Conservation (phyloP, 1,140 invertebrate genomes). For the Pemphigus obesinymphae region DNA sequence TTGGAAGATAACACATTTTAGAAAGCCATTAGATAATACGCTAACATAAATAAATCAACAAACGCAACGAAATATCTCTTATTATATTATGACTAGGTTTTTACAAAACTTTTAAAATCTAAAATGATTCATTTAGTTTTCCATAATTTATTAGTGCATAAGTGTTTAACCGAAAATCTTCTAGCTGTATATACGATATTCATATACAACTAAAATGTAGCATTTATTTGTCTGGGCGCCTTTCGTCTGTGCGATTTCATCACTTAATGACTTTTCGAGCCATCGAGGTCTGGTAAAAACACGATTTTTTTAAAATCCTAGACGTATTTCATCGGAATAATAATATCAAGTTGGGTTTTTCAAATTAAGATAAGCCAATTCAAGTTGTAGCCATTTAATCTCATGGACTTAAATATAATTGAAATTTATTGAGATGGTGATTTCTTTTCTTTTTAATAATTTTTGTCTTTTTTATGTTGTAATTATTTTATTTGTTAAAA, state of each 20-base stretch:
- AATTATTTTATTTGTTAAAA: too few relatives aligned
- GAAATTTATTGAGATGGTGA: not conserved
- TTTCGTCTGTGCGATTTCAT: constrained; percentile 18
- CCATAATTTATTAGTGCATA: too few relatives aligned
- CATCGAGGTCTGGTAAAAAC: constrained; percentile 10
- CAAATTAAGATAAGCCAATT: constrained; percentile 17
- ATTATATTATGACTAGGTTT: too few relatives aligned
- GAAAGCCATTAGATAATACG: too few relatives aligned
- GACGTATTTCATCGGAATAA: not conserved
- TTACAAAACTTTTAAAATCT: too few relatives aligned
- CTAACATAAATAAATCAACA: too few relatives aligned
- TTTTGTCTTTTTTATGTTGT: too few relatives aligned
- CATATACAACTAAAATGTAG: not conserved
- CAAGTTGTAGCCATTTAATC: not conserved
- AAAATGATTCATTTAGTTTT: too few relatives aligned
- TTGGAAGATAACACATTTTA: too few relatives aligned
- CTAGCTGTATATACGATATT: not conserved
- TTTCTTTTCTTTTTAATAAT: too few relatives aligned
- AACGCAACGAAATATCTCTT: too few relatives aligned
- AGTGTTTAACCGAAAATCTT: too few relatives aligned
- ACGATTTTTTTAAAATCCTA: constrained; percentile 5
- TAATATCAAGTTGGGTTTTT: constrained; percentile 6
- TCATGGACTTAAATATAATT: not conserved
- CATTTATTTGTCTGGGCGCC: constrained; percentile 38
- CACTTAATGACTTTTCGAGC: constrained; percentile 20